Percentiles rank a stretch among this genome's conserved stretches.
phyloP scores from a whole-genome alignment of 2,888 invertebrate species.

The Resseliella maxima region DNA sequence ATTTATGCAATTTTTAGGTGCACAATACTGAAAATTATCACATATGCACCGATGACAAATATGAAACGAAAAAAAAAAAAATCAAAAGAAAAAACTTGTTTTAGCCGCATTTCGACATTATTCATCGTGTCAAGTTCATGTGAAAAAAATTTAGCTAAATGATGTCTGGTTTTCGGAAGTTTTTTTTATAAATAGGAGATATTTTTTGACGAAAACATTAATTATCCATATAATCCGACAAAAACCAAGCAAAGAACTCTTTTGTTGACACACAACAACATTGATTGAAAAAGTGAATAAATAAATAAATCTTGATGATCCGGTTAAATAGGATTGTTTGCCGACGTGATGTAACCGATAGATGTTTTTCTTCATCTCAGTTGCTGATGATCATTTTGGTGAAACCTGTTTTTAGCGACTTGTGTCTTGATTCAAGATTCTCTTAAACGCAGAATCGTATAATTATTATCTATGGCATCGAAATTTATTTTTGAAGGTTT shows the following conservation, averaged over 20 bases:
- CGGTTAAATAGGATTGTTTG: background rate
- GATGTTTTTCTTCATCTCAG: background rate
- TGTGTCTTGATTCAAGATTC: background rate
- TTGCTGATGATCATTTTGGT: background rate
- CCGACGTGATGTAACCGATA: background rate
- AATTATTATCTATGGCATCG: background rate
- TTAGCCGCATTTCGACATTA: background rate
- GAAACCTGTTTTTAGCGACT: background rate
- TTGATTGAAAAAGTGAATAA: background rate
- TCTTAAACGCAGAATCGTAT: background rate
- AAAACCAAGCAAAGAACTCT: background rate
- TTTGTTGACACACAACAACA: background rate
- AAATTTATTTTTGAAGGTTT: background rate
- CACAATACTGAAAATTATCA: background rate
- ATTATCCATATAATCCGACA: background rate
- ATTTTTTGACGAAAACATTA: background rate
- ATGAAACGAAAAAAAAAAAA: background rate
- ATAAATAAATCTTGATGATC: background rate
- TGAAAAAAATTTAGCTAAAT: background rate
- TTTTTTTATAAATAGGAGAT: background rate
- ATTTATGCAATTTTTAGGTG: background rate
- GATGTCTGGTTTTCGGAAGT: background rate
- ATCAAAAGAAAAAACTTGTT: background rate
- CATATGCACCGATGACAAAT: background rate
- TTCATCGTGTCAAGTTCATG: constrained; percentile 5